Base-by-base conservation (phyloP, 2,888 invertebrate genomes). In the Drosophila affinis region DNA sequence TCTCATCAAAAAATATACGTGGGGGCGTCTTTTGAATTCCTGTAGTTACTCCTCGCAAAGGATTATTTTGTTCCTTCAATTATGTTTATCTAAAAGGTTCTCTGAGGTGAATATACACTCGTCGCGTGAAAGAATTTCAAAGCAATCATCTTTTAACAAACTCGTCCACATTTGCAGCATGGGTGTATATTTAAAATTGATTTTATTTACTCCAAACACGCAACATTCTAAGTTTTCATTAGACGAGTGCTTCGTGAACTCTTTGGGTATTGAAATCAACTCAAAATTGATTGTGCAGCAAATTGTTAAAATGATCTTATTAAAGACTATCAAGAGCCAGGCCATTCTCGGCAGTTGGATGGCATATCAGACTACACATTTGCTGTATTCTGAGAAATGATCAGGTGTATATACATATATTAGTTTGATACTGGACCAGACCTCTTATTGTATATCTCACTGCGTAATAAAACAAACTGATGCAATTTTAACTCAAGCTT, bases 71-170 rank as follows among this genome's bases (percentile, higher is more conserved):
- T 9, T 24, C 10, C 58, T 24, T 27, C n/a, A 10, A 17, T 17
- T 24, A 7, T 10, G 27, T 18, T 56, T 62, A 47, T 56, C 7
- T 21, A 47, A 55, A 32, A 24, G 17, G 24, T 17, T 57, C 10
- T 47, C 46, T 24, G 24, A 34, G 47, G 29, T 10, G 10, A 54
- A 60, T 63, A 29, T 24, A 29, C 7, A 24, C 17, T n/a, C 14
- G 54, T 10, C 32, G 55, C 71, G 70, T 71, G 70, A 70, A 45
- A 62, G 57, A 71, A 71, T 71, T 70, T 44, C 9, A 34, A 54
- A 34, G 34, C 29, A 49, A 68, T 68, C 27, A 62, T 48, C 34
- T 34, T 10, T 44, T 39, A 34, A 46, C 27, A 10, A n/a, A n/a
- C 12, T 49, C 24, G 45, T 61, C 61, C 51, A 29, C 29, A 9